These are phyloP conservation scores for Lutjanus campechanus DNA, from an alignment of 2,797 vertebrate species.

Conservation along the genomic window DNA sequence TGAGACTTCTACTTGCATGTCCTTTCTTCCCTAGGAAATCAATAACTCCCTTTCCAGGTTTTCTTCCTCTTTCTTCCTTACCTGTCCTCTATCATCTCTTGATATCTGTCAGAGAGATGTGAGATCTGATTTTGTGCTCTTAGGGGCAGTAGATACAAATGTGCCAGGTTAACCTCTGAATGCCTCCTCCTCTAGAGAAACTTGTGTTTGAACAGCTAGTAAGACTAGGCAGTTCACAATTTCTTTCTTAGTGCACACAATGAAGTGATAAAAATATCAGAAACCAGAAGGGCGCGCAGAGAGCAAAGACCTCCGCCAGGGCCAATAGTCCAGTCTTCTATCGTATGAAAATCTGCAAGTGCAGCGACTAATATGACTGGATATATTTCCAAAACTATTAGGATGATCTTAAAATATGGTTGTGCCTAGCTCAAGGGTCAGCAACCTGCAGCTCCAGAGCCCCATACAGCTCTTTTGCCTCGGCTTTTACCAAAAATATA, in stretches of 20 bases:
- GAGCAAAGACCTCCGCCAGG: too few species aligned
- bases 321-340: too few species aligned
- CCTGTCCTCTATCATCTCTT: conserved; percentile 44
- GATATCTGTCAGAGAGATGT: conserved; percentile 47
- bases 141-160: conserved; percentile 32
- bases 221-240: conserved; percentile 24
- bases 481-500: too few species aligned
- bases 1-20: conserved; percentile 44
- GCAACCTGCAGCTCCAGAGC: too few species aligned
- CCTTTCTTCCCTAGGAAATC: conserved; percentile 57
- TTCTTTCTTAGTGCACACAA: conserved; percentile 17
- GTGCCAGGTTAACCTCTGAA: conserved; percentile 46
- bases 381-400: too few species aligned
- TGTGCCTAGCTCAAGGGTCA: too few species aligned
- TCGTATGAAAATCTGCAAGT: too few species aligned
- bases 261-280: conserved; percentile 14
- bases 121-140: conserved; percentile 23
- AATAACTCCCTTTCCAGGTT: conserved; percentile 55
- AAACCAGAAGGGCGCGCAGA: not conserved
- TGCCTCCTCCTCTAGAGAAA: conserved; percentile 15
- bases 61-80: conserved; percentile 52
- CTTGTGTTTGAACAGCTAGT: conserved; percentile 33
- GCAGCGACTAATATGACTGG: too few species aligned
- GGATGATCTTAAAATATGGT: too few species aligned
- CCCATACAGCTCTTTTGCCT: too few species aligned